Evolutionary conservation across 2,113 vertebrate species (phyloP), one percentile per base, ranked within the genome.

Genomic region (Oceanites oceanicus): DNA sequence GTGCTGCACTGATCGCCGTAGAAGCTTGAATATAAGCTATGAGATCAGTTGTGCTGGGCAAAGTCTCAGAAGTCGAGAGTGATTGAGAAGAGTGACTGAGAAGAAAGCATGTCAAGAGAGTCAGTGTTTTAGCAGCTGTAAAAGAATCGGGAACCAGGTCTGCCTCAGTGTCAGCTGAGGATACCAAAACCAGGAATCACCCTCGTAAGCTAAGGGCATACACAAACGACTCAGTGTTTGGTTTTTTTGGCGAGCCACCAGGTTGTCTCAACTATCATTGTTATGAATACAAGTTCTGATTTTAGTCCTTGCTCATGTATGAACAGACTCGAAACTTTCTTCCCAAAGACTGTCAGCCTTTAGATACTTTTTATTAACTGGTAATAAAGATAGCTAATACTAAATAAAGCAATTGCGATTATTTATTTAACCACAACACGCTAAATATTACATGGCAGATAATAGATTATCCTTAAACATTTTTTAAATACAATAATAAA

Each of bases 1-100:
- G 5, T 19, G 52, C 18, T 71, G 22, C 16, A 34, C 11, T 94
- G n/a, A 14, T 75, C 1, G 1, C 19, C 0, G 1, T 47, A 61
- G 76, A n/a, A 56, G 22, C 32, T 30, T 78, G 62, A 36, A 13
- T 53, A 10, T 58, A 66, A 82, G 7, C 53, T 62, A 11, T 3
- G 2, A 74, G 23, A 74, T 56, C 40, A 44, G 6, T n/a, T 66
- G 40, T 44, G 11, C 16, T 56, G 25, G 22, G 11, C 10, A 49
- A 71, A 89, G 9, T 49, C 17, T 90, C 26, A 52, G 29, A 63
- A 85, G 11, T 56, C 15, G 23, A 52, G 14, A 76, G n/a, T 25
- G 44, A 56, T 25, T 65, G 15, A 74, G 83, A 55, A 42, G 16
- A 75, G 30, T 40, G 29, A 55, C 3, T 72, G n/a, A 72, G 32